A percentile compares a stretch with the other conserved stretches of the same genome.
These are phyloP conservation scores for Poeciliopsis turneri DNA, from an alignment of 2,797 vertebrate genomes.

Conservation along the genomic window DNA sequence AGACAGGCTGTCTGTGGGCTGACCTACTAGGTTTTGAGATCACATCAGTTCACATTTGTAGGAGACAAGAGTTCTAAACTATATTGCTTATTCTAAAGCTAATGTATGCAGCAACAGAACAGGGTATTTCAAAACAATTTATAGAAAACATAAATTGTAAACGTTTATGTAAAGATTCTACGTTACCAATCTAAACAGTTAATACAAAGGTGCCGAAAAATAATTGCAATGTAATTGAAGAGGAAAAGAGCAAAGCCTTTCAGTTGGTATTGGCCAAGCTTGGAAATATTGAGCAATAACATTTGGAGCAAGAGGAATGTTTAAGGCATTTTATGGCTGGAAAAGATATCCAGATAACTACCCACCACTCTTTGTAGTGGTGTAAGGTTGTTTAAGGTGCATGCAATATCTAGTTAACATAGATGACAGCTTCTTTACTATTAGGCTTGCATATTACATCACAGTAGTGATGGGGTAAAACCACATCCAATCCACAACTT, in stretches of 20 bases:
- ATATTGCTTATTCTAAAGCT: conserved; percentile 22
- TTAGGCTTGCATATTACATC: not conserved
- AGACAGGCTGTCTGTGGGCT: conserved; percentile 51
- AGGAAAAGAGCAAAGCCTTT: not conserved
- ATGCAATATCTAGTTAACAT: not conserved
- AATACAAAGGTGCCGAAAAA: conserved; percentile 30
- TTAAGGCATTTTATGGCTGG: too few species aligned
- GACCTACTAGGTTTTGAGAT: conserved; percentile 57
- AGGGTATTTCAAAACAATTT: not conserved
- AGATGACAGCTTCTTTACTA: not conserved
- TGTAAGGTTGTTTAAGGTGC: not conserved
- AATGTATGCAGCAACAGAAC: conserved; percentile 2
- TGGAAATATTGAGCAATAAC: not conserved
- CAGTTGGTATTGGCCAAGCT: not conserved
- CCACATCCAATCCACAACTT: not conserved
- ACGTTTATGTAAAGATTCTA: not conserved
- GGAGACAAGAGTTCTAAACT: conserved; percentile 36
- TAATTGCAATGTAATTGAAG: not conserved
- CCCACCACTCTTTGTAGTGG: not conserved
- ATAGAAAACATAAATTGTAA: not conserved
- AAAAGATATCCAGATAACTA: too few species aligned
- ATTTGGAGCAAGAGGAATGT: too few species aligned
- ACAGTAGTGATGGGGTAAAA: not conserved
- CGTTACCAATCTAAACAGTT: conserved; percentile 16
- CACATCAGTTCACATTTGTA: conserved; percentile 53